Evolutionary conservation across 2,797 vertebrate species (phyloP).

Genomic region (Hippocampus kuda): DNA sequence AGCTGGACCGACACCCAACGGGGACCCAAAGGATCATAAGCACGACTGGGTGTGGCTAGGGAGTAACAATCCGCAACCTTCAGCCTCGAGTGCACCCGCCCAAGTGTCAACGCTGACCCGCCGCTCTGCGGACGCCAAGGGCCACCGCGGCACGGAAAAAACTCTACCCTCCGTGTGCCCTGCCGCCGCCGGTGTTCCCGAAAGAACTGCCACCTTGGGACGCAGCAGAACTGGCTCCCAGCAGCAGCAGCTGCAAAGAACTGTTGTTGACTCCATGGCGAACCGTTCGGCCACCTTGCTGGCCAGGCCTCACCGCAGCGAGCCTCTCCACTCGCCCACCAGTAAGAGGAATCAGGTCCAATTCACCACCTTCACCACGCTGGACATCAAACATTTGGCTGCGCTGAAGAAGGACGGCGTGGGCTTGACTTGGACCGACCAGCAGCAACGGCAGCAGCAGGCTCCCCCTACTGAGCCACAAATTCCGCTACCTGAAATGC

Average conservation of each 20-base stretch:
- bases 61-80: conserved; percentile 53
- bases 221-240: conserved; percentile 55
- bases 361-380: conserved; percentile 88
- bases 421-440: conserved; percentile 77
- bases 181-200: conserved; percentile 57
- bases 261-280: conserved; percentile 59
- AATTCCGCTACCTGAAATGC: conserved; percentile 58
- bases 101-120: conserved; percentile 47
- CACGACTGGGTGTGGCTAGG: conserved; percentile 88
- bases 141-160: conserved; percentile 47
- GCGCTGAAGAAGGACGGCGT: conserved; percentile 67
- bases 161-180: conserved; percentile 47
- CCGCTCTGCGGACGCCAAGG: conserved; percentile 61
- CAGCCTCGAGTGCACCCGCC: conserved; percentile 37
- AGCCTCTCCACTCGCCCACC: conserved; percentile 82
- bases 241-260: conserved; percentile 49
- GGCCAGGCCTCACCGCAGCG: conserved; percentile 56
- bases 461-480: conserved; percentile 39
- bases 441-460: conserved; percentile 53
- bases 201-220: conserved; percentile 81
- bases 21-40: conserved; percentile 70
- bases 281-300: conserved; percentile 60
- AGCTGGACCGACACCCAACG: conserved; percentile 46
- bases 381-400: conserved; percentile 67
- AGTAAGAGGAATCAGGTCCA: conserved; percentile 92